phyloP scores from a whole-genome alignment of 1,140 invertebrate species.

The Drosophila guanche region DNA sequence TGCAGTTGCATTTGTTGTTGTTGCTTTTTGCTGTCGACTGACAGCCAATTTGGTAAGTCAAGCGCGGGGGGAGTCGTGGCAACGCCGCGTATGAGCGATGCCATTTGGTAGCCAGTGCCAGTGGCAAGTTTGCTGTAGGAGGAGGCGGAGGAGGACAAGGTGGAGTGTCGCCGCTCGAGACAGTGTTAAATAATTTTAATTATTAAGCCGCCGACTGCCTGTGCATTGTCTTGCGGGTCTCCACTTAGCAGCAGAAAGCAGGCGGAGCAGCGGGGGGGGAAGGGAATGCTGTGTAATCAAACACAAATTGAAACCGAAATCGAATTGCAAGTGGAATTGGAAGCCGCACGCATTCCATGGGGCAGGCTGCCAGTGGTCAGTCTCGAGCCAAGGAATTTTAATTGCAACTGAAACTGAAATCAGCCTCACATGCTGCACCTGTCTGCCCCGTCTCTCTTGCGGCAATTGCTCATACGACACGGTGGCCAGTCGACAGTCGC shows the following conservation, averaged over 20 bases:
- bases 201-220: constrained; percentile 40
- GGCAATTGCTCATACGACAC: constrained; percentile 55
- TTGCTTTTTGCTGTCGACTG: constrained; percentile 27
- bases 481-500: constrained; percentile 25
- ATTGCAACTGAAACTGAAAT: constrained; percentile 71
- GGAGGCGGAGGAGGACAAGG: background rate
- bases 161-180: constrained; percentile 4
- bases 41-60: constrained; percentile 60
- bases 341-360: constrained; percentile 61
- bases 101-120: constrained; percentile 20
- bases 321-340: constrained; percentile 64
- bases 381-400: constrained; percentile 66
- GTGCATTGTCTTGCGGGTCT: constrained; percentile 40
- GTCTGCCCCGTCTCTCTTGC: constrained; percentile 3
- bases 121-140: too few species aligned
- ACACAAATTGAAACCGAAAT: constrained; percentile 67
- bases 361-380: constrained; percentile 10
- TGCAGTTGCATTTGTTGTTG: constrained; percentile 10
- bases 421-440: constrained; percentile 48
- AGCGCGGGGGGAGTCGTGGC: constrained; percentile 15
- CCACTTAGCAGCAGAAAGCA: too few species aligned
- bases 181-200: constrained; percentile 69
- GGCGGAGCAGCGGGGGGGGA: background rate
- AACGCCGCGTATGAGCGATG: constrained; percentile 52
- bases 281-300: constrained; percentile 33